Base-by-base conservation (phyloP, 1,140 invertebrate species). In the Drosophila arawakana region DNA sequence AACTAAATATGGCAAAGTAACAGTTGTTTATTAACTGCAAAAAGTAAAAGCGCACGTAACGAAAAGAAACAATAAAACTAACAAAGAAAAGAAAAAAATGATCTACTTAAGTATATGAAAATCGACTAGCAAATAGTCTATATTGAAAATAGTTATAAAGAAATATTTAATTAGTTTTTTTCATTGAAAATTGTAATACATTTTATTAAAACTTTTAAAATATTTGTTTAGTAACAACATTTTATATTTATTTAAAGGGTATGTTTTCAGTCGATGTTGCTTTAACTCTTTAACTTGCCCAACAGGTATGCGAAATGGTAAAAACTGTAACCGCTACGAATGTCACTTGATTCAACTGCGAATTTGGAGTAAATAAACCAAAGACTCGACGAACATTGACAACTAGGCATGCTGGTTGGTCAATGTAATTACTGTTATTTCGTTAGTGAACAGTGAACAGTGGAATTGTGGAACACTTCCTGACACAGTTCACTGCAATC, bases 11-110 rank as follows among this genome's bases (percentile, higher is more conserved):
- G 21, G 41, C 43, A 46, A 46, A 39, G 52, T 54, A 75, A 52
- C 30, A 37, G 34, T 63, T 50, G 3, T 54, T 70, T 50, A 58
- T 58, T 21, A 63, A 70, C 52, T 70, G 72, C 72, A 59, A 59
- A 71, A 71, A 71, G 73, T 71, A 75, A 71, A 75, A 75, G 73
- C 73, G 59, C 39, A 34, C 44, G 25, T 11, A 49, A 30, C 21
- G 47, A 54, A 43, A 73, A 68, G 54, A 54, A 54, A 25, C n/a
- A 52, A 67, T 61, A 37, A 59, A 44, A 59, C 41, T 43, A 44
- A 44, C 30, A 46, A 59, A 44, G 37, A 30, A 30, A 9, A 9
- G 6, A 54, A 9, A n/a, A 54, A 57, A 41, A 7, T 57, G 35
- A 13, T n/a, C 50, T n/a, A 52, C 3, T 52, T 52, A 30, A 1